Evolutionary conservation across 1,140 invertebrate genomes (phyloP), one percentile per base, ranked within the genome.

Genomic region (Cyphomyrmex costatus): DNA sequence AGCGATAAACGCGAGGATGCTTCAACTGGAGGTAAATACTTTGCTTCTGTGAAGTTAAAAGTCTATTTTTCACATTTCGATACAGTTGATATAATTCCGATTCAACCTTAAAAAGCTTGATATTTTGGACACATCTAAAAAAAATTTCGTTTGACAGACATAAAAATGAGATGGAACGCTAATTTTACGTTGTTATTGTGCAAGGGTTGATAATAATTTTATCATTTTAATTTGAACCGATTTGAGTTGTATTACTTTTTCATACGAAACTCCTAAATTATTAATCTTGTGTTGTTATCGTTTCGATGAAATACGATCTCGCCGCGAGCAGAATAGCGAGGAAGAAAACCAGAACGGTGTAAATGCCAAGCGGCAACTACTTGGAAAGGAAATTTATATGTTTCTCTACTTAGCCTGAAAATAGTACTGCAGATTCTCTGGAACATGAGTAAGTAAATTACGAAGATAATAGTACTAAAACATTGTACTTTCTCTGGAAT

Each of bases 361-460:
- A 83, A 83, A 83, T 83, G 68, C 49, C 79, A 82, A 73, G 79
- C 53, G 36, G 79, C 79, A 33, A 83, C 68, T 49, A 74, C 66
- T 30, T 30, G 79, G 53, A 49, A 24, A 60, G 79, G 19, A 74
- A 83, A 83, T 83, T 83, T 83, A 83, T 82, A 82, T 60, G 79
- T 83, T 74, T 53, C 68, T 80, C 65, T 80, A 83, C 68, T 83
- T 74, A 83, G 27, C 36, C 36, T 21, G 79, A 83, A 83, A 83
- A 83, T 83, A 83, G 53, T 74, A 60, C 68, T 33, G 14, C 27
- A 73, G 53, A 66, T 27, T 82, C 66, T 73, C 79, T 61, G 68
- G 70, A 83, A 83, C 79, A 74, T 73, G 68, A 83, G 79, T 83
- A 73, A 60, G 79, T 83, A 83, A 83, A 83, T 83, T 68, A 83